Evolutionary conservation across 2,888 invertebrate genomes (phyloP).

Genomic region (Acleris emargana): DNA sequence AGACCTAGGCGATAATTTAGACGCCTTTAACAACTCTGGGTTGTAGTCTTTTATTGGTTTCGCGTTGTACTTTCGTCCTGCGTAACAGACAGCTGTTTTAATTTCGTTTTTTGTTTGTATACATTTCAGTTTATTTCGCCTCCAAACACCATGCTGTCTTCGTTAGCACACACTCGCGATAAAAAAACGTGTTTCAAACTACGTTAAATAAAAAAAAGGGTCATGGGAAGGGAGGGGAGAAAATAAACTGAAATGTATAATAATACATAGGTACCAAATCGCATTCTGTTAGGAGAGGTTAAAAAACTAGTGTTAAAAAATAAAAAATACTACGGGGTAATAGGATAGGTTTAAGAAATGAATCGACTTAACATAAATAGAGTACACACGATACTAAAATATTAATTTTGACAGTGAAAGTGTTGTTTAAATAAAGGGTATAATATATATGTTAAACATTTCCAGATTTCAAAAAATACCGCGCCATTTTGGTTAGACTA

Average conservation of each 20-base stretch:
- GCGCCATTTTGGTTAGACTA: too few species aligned
- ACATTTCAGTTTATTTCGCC: slow-evolving; percentile 82
- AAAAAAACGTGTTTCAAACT: slow-evolving; percentile 40
- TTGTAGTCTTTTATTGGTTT: slow-evolving; percentile 78
- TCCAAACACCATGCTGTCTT: slow-evolving; percentile 62
- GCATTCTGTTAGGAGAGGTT: slow-evolving; percentile 73
- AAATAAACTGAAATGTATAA: slow-evolving; percentile 84
- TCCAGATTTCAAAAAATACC: too few species aligned
- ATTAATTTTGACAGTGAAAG: neutral
- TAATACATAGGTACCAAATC: slow-evolving; percentile 73
- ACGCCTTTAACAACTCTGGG: slow-evolving; percentile 65
- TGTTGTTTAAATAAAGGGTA: too few species aligned
- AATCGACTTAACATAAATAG: slow-evolving; percentile 28
- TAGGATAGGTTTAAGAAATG: slow-evolving; percentile 21
- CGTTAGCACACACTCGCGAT: slow-evolving; percentile 66
- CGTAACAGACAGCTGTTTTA: slow-evolving; percentile 48
- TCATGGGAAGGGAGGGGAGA: slow-evolving; percentile 58
- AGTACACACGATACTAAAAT: slow-evolving; percentile 6
- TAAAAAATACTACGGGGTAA: slow-evolving; percentile 43
- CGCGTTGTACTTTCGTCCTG: slow-evolving; percentile 74
- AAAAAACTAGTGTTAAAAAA: slow-evolving; percentile 52
- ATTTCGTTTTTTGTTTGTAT: slow-evolving; percentile 45
- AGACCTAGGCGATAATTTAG: slow-evolving; percentile 72
- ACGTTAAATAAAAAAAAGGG: slow-evolving; percentile 43
- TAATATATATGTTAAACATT: too few species aligned